phyloP scores from a whole-genome alignment of 2,113 vertebrate species.

The Poicephalus meyeri region DNA sequence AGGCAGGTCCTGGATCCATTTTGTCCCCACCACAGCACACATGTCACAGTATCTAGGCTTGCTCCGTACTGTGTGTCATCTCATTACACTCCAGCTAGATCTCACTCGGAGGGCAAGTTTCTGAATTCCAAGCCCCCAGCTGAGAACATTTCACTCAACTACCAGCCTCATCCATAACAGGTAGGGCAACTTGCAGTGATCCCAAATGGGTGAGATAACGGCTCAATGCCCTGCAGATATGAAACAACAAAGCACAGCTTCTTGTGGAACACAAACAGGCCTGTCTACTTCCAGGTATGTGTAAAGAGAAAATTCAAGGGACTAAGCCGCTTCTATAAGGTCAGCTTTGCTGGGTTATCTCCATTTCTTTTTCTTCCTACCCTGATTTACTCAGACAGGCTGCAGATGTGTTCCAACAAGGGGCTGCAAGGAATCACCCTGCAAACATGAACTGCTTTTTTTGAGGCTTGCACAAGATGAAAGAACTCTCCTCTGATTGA shows the following conservation, averaged over 20 bases:
- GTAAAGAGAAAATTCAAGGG: not conserved
- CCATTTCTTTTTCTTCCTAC: not conserved
- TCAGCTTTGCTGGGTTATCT: not conserved
- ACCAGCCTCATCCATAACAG: not conserved
- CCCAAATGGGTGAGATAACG: not conserved
- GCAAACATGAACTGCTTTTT: not conserved
- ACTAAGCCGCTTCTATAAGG: not conserved
- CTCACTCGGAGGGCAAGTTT: not conserved
- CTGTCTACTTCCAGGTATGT: not conserved
- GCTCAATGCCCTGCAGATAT: not conserved
- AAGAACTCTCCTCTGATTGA: not conserved
- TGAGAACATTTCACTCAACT: not conserved
- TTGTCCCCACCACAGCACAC: not conserved
- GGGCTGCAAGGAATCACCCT: not conserved
- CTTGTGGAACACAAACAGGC: not conserved
- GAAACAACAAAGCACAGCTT: not conserved
- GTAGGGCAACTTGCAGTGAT: not conserved
- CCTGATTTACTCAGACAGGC: not conserved
- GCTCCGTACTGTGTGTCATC: not conserved
- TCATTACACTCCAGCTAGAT: not conserved
- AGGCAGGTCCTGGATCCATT: rapidly evolving
- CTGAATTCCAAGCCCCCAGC: not conserved
- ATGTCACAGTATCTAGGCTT: not conserved
- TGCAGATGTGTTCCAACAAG: not conserved
- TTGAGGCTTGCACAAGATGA: not conserved